Evolutionary conservation across 1,140 invertebrate genomes (phyloP).

Genomic region (Drosophila pandora): DNA sequence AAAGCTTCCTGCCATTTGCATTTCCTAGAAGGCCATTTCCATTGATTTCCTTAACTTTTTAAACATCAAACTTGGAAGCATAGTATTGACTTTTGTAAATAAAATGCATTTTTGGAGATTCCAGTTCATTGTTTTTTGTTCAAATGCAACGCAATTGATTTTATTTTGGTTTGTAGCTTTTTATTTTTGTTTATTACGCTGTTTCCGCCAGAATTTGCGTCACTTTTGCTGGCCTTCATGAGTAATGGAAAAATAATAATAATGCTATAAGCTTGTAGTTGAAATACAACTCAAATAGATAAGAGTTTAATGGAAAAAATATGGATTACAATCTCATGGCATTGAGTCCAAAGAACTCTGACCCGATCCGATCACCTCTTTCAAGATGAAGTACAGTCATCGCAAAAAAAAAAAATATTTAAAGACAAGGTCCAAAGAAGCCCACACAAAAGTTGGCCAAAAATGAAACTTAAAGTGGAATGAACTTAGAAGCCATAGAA

Average conservation of each 20-base stretch:
- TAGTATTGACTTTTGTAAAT: neutral
- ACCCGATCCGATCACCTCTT: constrained; percentile 14
- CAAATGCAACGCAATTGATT: neutral
- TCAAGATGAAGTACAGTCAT: constrained; percentile 41
- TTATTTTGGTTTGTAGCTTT: neutral
- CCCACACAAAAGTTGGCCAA: constrained; percentile 35
- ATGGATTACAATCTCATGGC: neutral
- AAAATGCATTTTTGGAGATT: constrained; percentile 25
- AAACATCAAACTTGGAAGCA: constrained; percentile 10
- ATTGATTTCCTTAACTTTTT: constrained; percentile 28
- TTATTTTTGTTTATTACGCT: constrained; percentile 24
- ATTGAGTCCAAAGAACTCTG: constrained; percentile 1
- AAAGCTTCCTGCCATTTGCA: constrained; percentile 13
- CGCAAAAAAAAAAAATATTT: constrained; percentile 1
- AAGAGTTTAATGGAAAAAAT: constrained; percentile 11
- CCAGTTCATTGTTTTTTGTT: constrained; percentile 2
- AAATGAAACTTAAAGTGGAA: constrained; percentile 29
- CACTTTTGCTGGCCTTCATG: constrained; percentile 16
- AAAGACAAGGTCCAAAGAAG: constrained; percentile 15
- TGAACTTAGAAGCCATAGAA: constrained; percentile 21
- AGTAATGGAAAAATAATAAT: constrained; percentile 16
- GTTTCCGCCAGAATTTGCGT: constrained; percentile 28
- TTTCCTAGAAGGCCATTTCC: constrained; percentile 12
- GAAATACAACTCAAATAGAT: constrained; percentile 24
- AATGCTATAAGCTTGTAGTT: neutral